Percentiles rank a stretch among this genome's conserved stretches.
These are phyloP conservation scores for Acipenser transmontanus DNA, from an alignment of 2,797 vertebrate species.

Conservation along the genomic window DNA sequence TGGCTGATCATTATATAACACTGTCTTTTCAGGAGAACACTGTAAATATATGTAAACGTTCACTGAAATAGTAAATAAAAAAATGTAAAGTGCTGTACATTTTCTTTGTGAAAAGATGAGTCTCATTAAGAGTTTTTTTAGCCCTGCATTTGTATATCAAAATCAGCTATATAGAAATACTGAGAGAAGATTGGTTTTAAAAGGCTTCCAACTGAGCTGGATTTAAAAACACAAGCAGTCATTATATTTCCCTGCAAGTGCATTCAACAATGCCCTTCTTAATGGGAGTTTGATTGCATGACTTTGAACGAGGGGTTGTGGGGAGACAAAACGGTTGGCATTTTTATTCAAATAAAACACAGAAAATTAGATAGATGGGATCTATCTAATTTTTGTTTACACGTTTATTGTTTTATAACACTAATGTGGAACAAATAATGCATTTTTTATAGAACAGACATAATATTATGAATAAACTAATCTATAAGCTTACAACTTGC, in stretches of 20 bases:
- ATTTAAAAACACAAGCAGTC: slow-evolving; percentile 31
- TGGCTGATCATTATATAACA: too few species aligned
- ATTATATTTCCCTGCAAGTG: slow-evolving; percentile 19
- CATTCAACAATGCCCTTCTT: slow-evolving; percentile 21
- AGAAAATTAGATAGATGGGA: slow-evolving; percentile 2
- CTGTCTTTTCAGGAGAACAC: too few species aligned
- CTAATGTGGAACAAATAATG: background rate
- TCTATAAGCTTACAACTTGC: too few species aligned
- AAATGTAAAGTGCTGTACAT: too few species aligned
- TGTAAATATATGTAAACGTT: too few species aligned
- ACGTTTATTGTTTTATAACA: slow-evolving; percentile 5
- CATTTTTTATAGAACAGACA: background rate
- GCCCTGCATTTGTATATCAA: slow-evolving; percentile 2
- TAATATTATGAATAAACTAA: too few species aligned
- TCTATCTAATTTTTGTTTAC: slow-evolving; percentile 2
- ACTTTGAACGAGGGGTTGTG: slow-evolving; percentile 21
- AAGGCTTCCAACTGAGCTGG: slow-evolving; percentile 27
- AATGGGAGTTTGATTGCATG: slow-evolving; percentile 16
- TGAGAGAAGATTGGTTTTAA: slow-evolving; percentile 20
- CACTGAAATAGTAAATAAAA: too few species aligned
- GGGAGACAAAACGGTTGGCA: slow-evolving; percentile 23
- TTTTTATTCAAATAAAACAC: slow-evolving; percentile 5
- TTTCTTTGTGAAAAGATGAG: background rate
- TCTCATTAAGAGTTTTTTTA: slow-evolving; percentile 22
- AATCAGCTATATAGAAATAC: slow-evolving; percentile 22